Evolutionary conservation across 2,113 vertebrate genomes (phyloP).

Genomic region (Embiotoca jacksoni): DNA sequence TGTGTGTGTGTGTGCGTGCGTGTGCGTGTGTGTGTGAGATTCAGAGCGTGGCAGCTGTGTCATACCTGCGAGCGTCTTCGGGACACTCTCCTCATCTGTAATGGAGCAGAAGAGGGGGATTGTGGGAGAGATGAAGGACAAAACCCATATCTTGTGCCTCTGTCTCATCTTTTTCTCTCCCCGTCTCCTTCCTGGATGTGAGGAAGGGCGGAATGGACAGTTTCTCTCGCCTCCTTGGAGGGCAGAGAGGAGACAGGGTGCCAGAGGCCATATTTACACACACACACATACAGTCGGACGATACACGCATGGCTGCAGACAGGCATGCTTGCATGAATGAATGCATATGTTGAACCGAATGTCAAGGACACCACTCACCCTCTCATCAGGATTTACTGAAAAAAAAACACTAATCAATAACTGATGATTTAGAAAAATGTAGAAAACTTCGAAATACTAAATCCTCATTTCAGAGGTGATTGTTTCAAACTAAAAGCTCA

Average conservation of each 20-base stretch:
- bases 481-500: no score
- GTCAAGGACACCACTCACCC: slow-evolving; percentile 21
- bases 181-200: not conserved
- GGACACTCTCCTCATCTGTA: slow-evolving; percentile 51
- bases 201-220: slow-evolving; percentile 4
- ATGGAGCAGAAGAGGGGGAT: slow-evolving; percentile 55
- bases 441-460: no score
- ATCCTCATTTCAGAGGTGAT: no score
- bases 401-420: not conserved
- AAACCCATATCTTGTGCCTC: slow-evolving; percentile 55
- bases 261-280: slow-evolving; percentile 48
- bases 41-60: slow-evolving; percentile 81
- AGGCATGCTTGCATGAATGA: not conserved
- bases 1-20: slow-evolving; percentile 31
- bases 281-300: not conserved
- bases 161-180: not conserved
- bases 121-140: slow-evolving; percentile 68
- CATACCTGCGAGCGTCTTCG: slow-evolving; percentile 78
- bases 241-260: slow-evolving; percentile 58
- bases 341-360: slow-evolving; percentile 8
- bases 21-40: slow-evolving; percentile 56
- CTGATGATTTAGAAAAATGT: not conserved
- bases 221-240: slow-evolving; percentile 59
- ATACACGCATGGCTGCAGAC: not conserved
- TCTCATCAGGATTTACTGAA: not conserved